Conservation (phyloP, 2,113 vertebrate genomes). For the Limnothrissa miodon region DNA sequence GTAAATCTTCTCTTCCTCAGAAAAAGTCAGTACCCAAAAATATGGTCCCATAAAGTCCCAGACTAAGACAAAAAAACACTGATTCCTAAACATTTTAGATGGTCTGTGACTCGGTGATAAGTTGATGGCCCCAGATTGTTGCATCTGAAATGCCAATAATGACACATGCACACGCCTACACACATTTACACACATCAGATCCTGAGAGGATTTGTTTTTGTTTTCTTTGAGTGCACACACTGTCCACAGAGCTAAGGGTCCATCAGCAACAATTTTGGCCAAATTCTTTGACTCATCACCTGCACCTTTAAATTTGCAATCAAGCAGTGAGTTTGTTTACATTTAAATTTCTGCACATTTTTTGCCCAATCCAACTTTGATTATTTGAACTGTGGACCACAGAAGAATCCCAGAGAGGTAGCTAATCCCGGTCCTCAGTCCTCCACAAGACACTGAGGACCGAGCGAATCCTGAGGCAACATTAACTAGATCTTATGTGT, state of each 20-base stretch:
- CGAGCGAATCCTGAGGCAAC: too few species aligned
- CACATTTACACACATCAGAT: not conserved
- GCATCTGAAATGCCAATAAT: too few species aligned
- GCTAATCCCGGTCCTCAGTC: too few species aligned
- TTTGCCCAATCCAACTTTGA: too few species aligned
- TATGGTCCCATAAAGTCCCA: not conserved
- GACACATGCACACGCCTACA: too few species aligned
- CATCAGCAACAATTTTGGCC: not conserved
- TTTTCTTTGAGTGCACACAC: not conserved
- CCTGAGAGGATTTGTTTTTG: not conserved
- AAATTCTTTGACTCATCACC: not conserved
- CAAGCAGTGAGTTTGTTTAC: too few species aligned
- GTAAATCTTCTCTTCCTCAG: not conserved
- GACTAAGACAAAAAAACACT: not conserved
- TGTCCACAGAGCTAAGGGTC: not conserved
- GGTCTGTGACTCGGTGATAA: not conserved
- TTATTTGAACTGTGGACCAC: too few species aligned
- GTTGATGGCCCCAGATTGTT: too few species aligned
- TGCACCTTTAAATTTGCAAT: slow-evolving; percentile 34
- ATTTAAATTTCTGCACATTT: too few species aligned
- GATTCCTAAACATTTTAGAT: not conserved
- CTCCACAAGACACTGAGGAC: too few species aligned
- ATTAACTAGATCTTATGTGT: too few species aligned
- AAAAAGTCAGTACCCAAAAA: not conserved
- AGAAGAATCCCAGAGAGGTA: too few species aligned